A percentile compares a stretch with the other conserved stretches of the same genome.
Evolutionary conservation across 2,797 vertebrate genomes (phyloP).

Genomic region (Cryptoprocta ferox): DNA sequence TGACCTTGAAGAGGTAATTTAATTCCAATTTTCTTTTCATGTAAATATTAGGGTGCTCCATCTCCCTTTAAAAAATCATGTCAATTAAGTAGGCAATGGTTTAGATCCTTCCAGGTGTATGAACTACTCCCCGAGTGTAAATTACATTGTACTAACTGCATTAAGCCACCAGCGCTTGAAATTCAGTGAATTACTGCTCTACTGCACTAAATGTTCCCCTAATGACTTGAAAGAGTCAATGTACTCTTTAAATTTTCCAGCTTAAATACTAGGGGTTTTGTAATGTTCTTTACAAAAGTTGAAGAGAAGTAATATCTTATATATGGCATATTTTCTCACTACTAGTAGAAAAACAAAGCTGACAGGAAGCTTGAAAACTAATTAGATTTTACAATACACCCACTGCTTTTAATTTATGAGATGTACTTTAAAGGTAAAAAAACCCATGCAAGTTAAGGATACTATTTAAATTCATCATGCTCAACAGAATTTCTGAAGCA

Average conservation of each 20-base stretch:
- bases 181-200: conserved; percentile 69
- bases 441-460: conserved; percentile 54
- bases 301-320: not conserved
- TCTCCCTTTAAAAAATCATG: conserved; percentile 66
- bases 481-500: conserved; percentile 63
- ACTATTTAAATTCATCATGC: conserved; percentile 65
- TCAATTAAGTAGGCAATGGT: conserved; percentile 68
- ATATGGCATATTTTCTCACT: conserved; percentile 27
- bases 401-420: conserved; percentile 66
- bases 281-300: conserved; percentile 47
- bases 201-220: conserved; percentile 52
- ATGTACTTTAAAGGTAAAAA: conserved; percentile 51
- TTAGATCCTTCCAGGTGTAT: conserved; percentile 66
- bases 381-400: conserved; percentile 47
- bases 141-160: conserved; percentile 68
- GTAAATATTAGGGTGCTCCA: conserved; percentile 70
- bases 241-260: conserved; percentile 25
- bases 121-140: conserved; percentile 74
- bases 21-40: conserved; percentile 58
- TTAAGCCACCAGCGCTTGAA: conserved; percentile 63
- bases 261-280: not conserved
- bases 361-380: conserved; percentile 47
- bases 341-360: conserved; percentile 50
- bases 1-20: conserved; percentile 67
- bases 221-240: conserved; percentile 64